Percentiles rank a stretch among this genome's conserved stretches.
phyloP scores from a whole-genome alignment of 2,888 invertebrate genomes.

The Lottia scabra region DNA sequence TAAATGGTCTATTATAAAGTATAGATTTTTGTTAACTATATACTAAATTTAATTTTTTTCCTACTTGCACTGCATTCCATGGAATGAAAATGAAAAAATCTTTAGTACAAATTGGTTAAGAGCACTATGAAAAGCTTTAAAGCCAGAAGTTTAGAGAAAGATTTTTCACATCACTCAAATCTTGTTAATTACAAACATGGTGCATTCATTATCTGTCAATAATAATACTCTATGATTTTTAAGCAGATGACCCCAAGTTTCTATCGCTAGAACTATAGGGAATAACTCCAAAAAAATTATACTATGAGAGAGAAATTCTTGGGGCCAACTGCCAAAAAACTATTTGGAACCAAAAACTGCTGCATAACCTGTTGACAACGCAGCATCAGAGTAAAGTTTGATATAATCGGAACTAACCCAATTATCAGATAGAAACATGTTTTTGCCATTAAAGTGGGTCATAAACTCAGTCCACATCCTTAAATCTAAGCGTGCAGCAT shows the following conservation, averaged over 20 bases:
- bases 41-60: too few species aligned
- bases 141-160: too few species aligned
- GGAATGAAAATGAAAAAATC: too few species aligned
- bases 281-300: slow-evolving; percentile 2
- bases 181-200: neutral
- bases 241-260: neutral
- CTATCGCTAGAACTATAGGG: neutral
- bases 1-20: too few species aligned
- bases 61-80: too few species aligned
- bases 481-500: too few species aligned
- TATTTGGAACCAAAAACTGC: neutral
- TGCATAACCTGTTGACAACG: neutral
- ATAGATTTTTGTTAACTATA: too few species aligned
- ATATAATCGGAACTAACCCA: neutral
- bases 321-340: neutral
- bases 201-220: neutral
- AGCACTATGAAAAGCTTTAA: too few species aligned
- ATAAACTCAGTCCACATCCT: neutral
- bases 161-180: neutral
- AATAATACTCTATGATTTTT: neutral
- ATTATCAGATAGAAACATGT: neutral
- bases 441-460: too few species aligned
- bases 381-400: slow-evolving; percentile 1
- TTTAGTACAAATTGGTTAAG: too few species aligned
- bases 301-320: neutral